phyloP scores from a whole-genome alignment of 2,113 vertebrate species.

The Hoplias malabaricus region DNA sequence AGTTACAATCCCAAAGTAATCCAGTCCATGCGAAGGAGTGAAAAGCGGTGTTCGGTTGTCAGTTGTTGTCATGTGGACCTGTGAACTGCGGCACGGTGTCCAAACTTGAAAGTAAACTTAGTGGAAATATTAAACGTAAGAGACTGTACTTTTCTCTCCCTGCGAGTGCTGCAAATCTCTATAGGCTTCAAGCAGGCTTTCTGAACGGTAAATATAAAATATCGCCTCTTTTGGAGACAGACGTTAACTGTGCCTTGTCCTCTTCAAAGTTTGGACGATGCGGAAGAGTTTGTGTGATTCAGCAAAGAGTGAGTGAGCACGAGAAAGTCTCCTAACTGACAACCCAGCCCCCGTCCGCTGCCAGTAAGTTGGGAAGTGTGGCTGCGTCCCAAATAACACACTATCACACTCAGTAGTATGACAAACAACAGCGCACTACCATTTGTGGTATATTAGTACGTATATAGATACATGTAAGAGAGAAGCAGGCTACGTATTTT shows the following conservation, averaged over 20 bases:
- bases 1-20: background rate
- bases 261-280: constrained; percentile 37
- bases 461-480: no score
- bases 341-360: constrained; percentile 36
- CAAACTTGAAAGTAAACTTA: no score
- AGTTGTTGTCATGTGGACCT: background rate
- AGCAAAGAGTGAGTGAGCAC: constrained; percentile 36
- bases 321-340: constrained; percentile 1
- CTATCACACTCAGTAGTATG: no score
- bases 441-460: no score
- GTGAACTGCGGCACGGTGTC: background rate
- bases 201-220: background rate
- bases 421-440: no score
- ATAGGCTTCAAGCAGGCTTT: background rate
- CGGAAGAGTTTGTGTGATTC: constrained; percentile 53
- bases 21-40: background rate
- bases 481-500: no score
- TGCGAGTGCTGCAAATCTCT: no score
- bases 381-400: no score
- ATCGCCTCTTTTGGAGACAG: background rate
- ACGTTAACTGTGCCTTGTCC: background rate
- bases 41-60: background rate
- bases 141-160: no score
- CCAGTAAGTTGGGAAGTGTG: constrained; percentile 14
- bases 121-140: no score